Evolutionary conservation across 2,888 invertebrate species (phyloP).

Genomic region (Ischnura elegans): DNA sequence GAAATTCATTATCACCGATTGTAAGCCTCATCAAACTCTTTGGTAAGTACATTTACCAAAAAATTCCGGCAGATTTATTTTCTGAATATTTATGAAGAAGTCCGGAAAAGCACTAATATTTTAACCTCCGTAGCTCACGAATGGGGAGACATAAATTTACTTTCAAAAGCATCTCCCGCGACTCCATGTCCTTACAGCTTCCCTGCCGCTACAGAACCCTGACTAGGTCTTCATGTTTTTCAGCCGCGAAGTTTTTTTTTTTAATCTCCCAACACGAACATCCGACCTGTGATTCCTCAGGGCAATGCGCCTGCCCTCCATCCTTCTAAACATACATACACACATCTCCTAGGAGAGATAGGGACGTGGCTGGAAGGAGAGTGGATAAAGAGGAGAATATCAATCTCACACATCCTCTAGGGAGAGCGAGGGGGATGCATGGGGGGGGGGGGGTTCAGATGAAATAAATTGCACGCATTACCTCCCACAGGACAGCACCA

Average conservation of each 20-base stretch:
- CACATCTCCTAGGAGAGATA: background rate
- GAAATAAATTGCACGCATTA: conserved; percentile 10
- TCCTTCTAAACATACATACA: background rate
- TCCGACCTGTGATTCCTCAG: background rate
- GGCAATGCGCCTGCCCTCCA: background rate
- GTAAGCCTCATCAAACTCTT: no score
- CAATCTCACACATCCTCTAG: background rate
- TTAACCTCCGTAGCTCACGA: no score
- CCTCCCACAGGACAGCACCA: background rate
- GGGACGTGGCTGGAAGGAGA: background rate
- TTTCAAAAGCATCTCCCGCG: background rate
- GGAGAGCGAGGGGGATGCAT: background rate
- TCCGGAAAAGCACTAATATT: no score
- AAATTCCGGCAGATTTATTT: no score
- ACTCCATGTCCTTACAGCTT: background rate
- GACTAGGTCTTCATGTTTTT: background rate
- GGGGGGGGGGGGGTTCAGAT: background rate
- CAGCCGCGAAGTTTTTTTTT: background rate
- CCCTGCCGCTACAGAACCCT: background rate
- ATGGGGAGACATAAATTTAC: no score
- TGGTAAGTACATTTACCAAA: no score
- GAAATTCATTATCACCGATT: no score
- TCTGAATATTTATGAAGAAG: no score
- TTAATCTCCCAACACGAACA: background rate
- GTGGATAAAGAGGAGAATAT: background rate